Evolutionary conservation across 2,113 vertebrate species (phyloP).

Genomic region (Catharus bicknelli): DNA sequence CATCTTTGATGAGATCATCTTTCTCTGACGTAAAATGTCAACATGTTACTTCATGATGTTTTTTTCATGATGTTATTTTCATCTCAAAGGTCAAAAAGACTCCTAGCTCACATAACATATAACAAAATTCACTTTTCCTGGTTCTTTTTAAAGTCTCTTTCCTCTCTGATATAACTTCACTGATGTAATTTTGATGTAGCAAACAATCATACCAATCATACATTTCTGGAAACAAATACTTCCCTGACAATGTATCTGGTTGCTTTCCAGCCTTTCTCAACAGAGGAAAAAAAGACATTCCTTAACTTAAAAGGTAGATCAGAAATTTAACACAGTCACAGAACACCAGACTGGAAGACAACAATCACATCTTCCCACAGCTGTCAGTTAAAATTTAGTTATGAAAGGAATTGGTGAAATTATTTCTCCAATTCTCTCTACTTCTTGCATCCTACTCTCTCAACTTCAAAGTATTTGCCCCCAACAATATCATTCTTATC

Average conservation of each 20-base stretch:
- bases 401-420: neutral
- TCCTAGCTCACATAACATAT: neutral
- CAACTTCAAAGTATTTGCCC: neutral
- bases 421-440: neutral
- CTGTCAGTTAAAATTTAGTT: neutral
- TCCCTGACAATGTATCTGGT: neutral
- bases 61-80: neutral
- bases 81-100: neutral
- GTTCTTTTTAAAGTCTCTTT: neutral
- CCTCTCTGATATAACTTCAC: neutral
- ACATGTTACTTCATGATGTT: slow-evolving; percentile 1
- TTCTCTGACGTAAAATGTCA: slow-evolving; percentile 9
- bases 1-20: slow-evolving; percentile 30
- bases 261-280: neutral
- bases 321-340: neutral
- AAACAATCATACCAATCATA: neutral
- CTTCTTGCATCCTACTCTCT: neutral
- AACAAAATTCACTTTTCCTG: neutral
- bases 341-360: neutral
- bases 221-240: neutral
- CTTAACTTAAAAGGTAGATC: neutral
- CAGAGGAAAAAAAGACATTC: neutral
- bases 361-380: neutral
- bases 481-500: neutral
- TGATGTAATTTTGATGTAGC: neutral